These are phyloP conservation scores for Hipposideros armiger DNA, from an alignment of 2,113 vertebrate genomes.

Conservation along the genomic window DNA sequence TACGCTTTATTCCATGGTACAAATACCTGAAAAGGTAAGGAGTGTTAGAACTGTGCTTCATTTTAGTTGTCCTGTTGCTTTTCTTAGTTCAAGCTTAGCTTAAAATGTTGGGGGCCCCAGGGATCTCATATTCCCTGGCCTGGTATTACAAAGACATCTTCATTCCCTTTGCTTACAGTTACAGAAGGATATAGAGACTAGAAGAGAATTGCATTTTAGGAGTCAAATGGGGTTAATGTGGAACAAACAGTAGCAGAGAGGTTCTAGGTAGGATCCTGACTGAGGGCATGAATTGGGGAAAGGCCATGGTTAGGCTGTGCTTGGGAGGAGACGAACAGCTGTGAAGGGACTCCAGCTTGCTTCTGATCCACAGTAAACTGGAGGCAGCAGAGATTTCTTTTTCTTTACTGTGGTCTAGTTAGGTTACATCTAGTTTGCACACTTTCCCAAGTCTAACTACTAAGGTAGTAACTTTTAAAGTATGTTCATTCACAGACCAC, in stretches of 20 bases:
- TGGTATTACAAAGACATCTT: background rate
- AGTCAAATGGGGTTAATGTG: background rate
- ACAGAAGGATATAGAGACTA: background rate
- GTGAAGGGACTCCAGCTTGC: background rate
- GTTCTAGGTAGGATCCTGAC: background rate
- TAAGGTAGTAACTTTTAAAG: background rate
- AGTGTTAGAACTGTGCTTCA: background rate
- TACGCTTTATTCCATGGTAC: constrained; percentile 51
- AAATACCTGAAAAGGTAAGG: constrained; percentile 69
- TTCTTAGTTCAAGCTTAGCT: background rate
- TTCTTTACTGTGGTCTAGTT: background rate
- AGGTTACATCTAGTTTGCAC: background rate
- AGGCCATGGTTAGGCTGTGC: background rate
- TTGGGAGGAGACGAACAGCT: background rate
- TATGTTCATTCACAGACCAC: background rate
- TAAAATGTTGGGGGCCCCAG: background rate
- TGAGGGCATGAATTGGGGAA: background rate
- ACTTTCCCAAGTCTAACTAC: background rate
- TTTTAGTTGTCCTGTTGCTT: background rate
- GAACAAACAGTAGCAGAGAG: background rate
- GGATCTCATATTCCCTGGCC: background rate
- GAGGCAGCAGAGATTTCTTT: background rate
- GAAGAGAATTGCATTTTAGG: background rate
- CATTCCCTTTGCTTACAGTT: background rate
- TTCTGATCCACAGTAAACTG: background rate